Conservation (phyloP, 2,888 invertebrate species). For the Megaustenia siamemsis region DNA sequence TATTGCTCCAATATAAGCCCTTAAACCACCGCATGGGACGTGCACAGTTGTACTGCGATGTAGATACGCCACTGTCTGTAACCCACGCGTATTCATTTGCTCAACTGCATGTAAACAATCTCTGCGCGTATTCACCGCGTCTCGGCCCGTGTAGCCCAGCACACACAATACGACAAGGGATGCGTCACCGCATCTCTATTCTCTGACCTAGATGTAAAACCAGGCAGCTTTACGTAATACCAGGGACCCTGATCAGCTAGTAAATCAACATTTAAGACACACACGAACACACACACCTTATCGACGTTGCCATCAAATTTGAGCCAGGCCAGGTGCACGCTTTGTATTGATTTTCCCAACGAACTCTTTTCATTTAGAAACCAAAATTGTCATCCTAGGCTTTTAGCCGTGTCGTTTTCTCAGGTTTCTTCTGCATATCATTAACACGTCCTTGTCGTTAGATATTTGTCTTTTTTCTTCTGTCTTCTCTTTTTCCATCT, state of each 20-base stretch:
- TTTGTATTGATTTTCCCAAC: conserved; percentile 1
- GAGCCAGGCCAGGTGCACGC: conserved; percentile 4
- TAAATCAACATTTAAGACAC: not conserved
- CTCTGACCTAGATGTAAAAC: not conserved
- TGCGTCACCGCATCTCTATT: not conserved
- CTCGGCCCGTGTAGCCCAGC: not conserved
- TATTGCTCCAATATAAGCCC: too few species aligned
- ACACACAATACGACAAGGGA: not conserved
- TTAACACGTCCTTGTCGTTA: not conserved
- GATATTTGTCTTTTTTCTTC: not conserved
- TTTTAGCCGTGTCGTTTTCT: conserved; percentile 29
- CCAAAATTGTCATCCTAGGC: conserved; percentile 30
- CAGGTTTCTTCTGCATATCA: conserved; percentile 11
- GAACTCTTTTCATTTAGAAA: not conserved
- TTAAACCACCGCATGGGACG: too few species aligned
- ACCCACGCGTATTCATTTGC: too few species aligned
- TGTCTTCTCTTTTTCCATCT: not conserved
- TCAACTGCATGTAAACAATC: too few species aligned
- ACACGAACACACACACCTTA: not conserved
- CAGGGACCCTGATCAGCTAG: not conserved
- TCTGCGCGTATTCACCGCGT: too few species aligned
- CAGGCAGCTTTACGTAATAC: not conserved
- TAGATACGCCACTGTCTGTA: too few species aligned
- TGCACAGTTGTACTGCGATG: too few species aligned
- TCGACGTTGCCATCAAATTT: conserved; percentile 10